Evolutionary conservation across 2,797 vertebrate genomes (phyloP).

Genomic region (Ctenochaetus hawaiiensis): DNA sequence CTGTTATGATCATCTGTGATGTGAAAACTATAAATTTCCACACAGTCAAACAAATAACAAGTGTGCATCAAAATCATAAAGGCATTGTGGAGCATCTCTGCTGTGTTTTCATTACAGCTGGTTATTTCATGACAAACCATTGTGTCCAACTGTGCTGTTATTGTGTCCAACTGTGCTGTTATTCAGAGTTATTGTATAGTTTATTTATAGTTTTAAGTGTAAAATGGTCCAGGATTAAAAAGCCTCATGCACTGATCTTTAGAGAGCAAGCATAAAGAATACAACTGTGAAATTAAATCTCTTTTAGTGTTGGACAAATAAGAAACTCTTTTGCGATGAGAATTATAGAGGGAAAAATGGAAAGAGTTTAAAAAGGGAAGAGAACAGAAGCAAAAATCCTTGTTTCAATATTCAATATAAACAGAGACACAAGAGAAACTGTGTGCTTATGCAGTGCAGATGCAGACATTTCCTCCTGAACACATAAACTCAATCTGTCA

Average conservation of each 20-base stretch:
- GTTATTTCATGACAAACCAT: neutral
- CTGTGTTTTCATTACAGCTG: neutral
- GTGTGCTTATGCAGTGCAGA: slow-evolving; percentile 11
- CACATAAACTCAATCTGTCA: slow-evolving; percentile 52
- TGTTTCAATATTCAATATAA: neutral
- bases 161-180: no score
- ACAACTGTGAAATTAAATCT: neutral
- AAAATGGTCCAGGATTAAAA: neutral
- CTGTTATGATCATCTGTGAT: neutral
- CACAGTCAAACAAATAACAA: neutral
- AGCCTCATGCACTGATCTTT: neutral
- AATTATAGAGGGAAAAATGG: neutral
- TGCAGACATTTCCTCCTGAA: slow-evolving; percentile 24
- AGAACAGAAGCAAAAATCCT: neutral
- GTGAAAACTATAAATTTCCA: neutral
- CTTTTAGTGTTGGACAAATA: no score
- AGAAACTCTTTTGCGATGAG: neutral
- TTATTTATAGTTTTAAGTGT: neutral
- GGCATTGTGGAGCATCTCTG: neutral
- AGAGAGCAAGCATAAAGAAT: neutral
- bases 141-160: neutral
- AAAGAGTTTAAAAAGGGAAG: neutral
- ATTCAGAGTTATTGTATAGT: neutral
- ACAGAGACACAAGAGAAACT: neutral
- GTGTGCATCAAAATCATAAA: neutral